Conservation (phyloP, 2,797 vertebrate genomes). For the Coilia nasus region DNA sequence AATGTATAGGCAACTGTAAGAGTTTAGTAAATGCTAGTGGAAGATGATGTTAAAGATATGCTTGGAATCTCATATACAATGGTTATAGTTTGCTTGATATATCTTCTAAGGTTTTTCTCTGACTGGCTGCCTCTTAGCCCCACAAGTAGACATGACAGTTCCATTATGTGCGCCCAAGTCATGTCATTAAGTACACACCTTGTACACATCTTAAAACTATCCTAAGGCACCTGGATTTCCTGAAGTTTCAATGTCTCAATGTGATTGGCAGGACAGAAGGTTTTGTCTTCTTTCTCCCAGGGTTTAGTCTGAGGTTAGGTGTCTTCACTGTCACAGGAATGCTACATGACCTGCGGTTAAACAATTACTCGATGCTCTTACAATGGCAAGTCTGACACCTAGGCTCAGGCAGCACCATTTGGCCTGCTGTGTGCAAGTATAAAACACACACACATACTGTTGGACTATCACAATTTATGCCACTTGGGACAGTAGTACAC, state of each 20-base stretch:
- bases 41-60: neutral
- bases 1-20: neutral
- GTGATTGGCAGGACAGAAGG: neutral
- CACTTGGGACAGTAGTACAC: neutral
- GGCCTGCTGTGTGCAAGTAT: neutral
- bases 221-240: neutral
- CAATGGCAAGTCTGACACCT: neutral
- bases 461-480: neutral
- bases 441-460: neutral
- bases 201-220: neutral
- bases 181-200: neutral
- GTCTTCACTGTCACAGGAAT: conserved; percentile 14
- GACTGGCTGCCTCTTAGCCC: neutral
- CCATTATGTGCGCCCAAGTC: conserved; percentile 4
- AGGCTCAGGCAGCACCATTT: neutral
- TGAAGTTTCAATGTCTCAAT: neutral
- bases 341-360: neutral
- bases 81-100: neutral
- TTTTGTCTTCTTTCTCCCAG: neutral
- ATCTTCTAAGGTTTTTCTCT: neutral
- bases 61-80: neutral
- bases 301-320: neutral
- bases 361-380: neutral
- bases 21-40: neutral
- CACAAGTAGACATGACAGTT: neutral